phyloP scores from a whole-genome alignment of 2,888 invertebrate genomes.

The Polylopha cassiicola region DNA sequence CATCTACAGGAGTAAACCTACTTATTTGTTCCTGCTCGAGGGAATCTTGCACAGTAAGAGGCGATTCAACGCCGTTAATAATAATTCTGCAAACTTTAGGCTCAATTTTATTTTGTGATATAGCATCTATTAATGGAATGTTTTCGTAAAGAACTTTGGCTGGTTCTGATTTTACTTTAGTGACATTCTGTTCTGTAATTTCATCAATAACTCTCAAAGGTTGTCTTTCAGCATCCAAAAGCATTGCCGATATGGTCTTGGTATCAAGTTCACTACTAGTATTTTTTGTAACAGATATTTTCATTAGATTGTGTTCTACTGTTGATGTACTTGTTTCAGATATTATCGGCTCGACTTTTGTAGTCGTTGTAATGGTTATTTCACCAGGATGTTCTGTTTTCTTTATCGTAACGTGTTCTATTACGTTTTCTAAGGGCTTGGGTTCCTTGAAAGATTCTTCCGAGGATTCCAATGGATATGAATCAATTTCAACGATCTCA shows the following conservation, averaged over 20 bases:
- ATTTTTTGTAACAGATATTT: slow-evolving; percentile 28
- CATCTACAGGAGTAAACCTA: slow-evolving; percentile 80
- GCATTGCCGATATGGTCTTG: slow-evolving; percentile 55
- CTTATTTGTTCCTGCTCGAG: slow-evolving; percentile 83
- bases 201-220: slow-evolving; percentile 67
- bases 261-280: slow-evolving; percentile 35
- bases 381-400: slow-evolving; percentile 30
- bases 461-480: slow-evolving; percentile 26
- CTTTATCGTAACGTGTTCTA: slow-evolving; percentile 28
- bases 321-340: slow-evolving; percentile 33
- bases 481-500: slow-evolving; percentile 20
- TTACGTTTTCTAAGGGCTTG: slow-evolving; percentile 23
- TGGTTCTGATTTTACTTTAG: slow-evolving; percentile 48
- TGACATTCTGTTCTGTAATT: slow-evolving; percentile 67
- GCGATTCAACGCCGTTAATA: slow-evolving; percentile 78
- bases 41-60: slow-evolving; percentile 82
- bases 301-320: slow-evolving; percentile 35
- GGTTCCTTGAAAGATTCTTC: slow-evolving; percentile 25
- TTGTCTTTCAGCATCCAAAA: slow-evolving; percentile 69
- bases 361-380: slow-evolving; percentile 34
- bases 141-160: slow-evolving; percentile 60
- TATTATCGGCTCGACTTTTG: slow-evolving; percentile 35
- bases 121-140: slow-evolving; percentile 79
- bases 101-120: slow-evolving; percentile 80
- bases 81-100: slow-evolving; percentile 81